Evolutionary conservation across 2,888 invertebrate species (phyloP).

Genomic region (Euproctis similis): DNA sequence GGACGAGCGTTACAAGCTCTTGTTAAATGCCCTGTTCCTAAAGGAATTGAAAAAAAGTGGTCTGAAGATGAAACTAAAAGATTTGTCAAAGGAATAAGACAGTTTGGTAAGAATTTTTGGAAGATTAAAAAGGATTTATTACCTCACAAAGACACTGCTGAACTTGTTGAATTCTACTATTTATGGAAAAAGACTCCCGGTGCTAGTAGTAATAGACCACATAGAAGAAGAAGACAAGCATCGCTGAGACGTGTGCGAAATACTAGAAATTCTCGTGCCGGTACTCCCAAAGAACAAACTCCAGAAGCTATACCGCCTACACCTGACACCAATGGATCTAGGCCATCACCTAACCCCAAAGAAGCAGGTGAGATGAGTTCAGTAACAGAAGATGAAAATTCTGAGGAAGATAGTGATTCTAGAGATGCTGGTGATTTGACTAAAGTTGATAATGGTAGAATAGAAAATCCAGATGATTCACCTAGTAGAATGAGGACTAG

Average conservation of each 20-base stretch:
- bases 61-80: slow-evolving; percentile 98
- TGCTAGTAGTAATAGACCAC: slow-evolving; percentile 96
- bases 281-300: slow-evolving; percentile 83
- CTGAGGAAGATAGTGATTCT: slow-evolving; percentile 96
- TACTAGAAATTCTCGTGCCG: slow-evolving; percentile 89
- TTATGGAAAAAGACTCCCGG: slow-evolving; percentile 99
- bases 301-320: slow-evolving; percentile 75
- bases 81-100: slow-evolving; percentile 98
- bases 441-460: slow-evolving; percentile 88
- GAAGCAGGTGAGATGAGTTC: slow-evolving; percentile 84
- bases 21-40: slow-evolving; percentile 97
- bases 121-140: slow-evolving; percentile 96
- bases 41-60: slow-evolving; percentile 98
- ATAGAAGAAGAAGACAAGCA: slow-evolving; percentile 90
- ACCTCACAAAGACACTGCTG: slow-evolving; percentile 97
- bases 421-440: slow-evolving; percentile 86
- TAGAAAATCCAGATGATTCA: slow-evolving; percentile 85
- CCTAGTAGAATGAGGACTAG: slow-evolving; percentile 93
- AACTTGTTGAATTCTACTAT: slow-evolving; percentile 98
- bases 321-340: slow-evolving; percentile 68
- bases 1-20: slow-evolving; percentile 96
- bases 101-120: slow-evolving; percentile 99
- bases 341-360: slow-evolving; percentile 81
- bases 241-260: slow-evolving; percentile 91
- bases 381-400: slow-evolving; percentile 92